Evolutionary conservation across 2,888 invertebrate genomes (phyloP), one percentile per base, ranked within the genome.

Genomic region (Rhimphoctona megacephalus): DNA sequence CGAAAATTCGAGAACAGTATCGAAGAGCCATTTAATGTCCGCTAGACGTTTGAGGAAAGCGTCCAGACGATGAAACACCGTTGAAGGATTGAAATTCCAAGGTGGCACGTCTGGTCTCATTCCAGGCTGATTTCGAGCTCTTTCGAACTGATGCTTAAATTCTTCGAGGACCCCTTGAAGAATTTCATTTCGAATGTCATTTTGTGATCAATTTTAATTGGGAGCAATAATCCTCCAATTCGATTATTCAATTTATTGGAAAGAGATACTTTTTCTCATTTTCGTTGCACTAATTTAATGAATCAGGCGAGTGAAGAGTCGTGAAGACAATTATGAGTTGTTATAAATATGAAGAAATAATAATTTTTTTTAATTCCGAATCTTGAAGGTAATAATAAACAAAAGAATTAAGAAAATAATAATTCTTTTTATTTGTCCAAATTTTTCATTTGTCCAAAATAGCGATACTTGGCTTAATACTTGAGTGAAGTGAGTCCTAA

Each of bases 1-100:
- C 93, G 97, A 97, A 94, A 99, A 99, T 95, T 99, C 99, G 88
- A 98, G 95, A 14, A 98, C 98, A 0, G 98, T 98, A 94, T 98
- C 97, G 94, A 99, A 99, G 92, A 99, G 97, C 96, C 97, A 97
- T 90, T 96, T 96, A 90, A 98, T 97, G 0, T 97, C 97, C 74
- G 96, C 95, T 19, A 98, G 93, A 87, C 98, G 95, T 43, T 96
- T 96, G 14, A 97, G 93, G 92, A 98, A 98, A 46, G 96, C 96
- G 91, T 98, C 96, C 91, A 97, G 96, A 88, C 98, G 96, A 90
- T 96, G 96, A 93, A 98, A 98, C 46, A 98, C 97, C 22, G 97
- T 96, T 90, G 97, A 97, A 0, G 97, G 97, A 93, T 98, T 97
- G 93, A 98, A 98, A 14, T 97, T 97, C 98, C 98, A 98, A 0